These are phyloP conservation scores for Aromia moschata DNA, from an alignment of 2,888 invertebrate genomes.

Conservation along the genomic window DNA sequence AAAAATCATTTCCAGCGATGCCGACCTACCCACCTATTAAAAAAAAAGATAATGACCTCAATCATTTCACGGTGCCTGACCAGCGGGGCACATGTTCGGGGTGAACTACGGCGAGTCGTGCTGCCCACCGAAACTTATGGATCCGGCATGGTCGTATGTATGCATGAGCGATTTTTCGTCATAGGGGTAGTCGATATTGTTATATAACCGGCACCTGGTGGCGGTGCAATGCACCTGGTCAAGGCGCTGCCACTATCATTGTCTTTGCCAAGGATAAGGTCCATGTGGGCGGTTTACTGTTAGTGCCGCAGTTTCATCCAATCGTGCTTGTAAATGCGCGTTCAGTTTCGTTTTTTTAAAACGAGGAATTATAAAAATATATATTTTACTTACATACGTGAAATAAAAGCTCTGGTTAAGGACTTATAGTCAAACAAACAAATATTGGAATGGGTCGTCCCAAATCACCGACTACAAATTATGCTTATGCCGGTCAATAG, in stretches of 20 bases:
- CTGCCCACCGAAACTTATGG: neutral
- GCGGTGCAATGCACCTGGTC: conserved; percentile 30
- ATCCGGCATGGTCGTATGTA: conserved; percentile 10
- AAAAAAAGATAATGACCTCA: neutral
- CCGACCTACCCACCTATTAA: no score
- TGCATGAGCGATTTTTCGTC: conserved; percentile 30
- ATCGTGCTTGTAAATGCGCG: no score
- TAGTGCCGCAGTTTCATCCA: conserved; percentile 1
- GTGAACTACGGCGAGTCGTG: neutral
- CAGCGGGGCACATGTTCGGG: conserved; percentile 1
- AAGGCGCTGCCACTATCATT: conserved; percentile 26
- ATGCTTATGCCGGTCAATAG: no score
- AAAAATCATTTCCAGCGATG: no score
- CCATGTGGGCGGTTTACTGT: conserved; percentile 31
- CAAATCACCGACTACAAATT: no score
- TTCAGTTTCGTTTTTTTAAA: no score
- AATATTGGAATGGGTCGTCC: no score
- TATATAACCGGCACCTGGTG: conserved; percentile 31
- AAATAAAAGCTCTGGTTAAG: no score
- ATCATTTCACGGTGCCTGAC: neutral
- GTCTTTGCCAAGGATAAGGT: conserved; percentile 27
- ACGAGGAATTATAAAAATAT: no score
- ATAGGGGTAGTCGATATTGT: conserved; percentile 35
- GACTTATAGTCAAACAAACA: no score
- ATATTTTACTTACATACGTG: no score